Conservation (phyloP, 1,140 invertebrate species). For the Paraescarpia echinospica region DNA sequence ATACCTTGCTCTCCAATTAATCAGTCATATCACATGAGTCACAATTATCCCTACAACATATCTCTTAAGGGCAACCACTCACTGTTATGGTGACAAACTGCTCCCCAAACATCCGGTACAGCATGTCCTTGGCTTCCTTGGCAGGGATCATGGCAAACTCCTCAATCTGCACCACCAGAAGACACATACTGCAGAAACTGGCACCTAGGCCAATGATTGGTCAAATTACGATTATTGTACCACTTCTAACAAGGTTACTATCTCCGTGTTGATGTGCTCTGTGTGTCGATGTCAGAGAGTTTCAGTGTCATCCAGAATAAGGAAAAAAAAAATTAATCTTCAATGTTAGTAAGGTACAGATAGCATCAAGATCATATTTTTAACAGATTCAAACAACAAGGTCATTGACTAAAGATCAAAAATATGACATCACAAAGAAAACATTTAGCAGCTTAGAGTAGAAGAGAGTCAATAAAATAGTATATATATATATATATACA, state of each 20-base stretch:
- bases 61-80: neutral
- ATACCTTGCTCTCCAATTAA: neutral
- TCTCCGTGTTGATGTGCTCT: neutral
- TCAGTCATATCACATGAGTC: neutral
- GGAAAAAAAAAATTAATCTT: neutral
- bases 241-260: neutral
- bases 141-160: conserved; percentile 83
- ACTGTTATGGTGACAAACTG: conserved; percentile 67
- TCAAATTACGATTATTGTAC: neutral
- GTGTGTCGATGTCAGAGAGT: neutral
- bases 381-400: neutral
- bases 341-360: neutral
- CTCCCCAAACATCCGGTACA: conserved; percentile 79
- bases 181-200: neutral
- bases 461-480: neutral
- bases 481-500: neutral
- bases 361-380: neutral
- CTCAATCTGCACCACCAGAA: conserved; percentile 67
- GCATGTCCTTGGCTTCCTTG: conserved; percentile 82
- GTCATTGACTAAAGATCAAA: neutral
- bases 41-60: neutral
- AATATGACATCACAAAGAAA: neutral
- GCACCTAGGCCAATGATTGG: neutral
- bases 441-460: neutral
- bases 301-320: neutral